These are phyloP conservation scores for Rostratula benghalensis DNA, from an alignment of 2,113 vertebrate genomes.

Conservation along the genomic window DNA sequence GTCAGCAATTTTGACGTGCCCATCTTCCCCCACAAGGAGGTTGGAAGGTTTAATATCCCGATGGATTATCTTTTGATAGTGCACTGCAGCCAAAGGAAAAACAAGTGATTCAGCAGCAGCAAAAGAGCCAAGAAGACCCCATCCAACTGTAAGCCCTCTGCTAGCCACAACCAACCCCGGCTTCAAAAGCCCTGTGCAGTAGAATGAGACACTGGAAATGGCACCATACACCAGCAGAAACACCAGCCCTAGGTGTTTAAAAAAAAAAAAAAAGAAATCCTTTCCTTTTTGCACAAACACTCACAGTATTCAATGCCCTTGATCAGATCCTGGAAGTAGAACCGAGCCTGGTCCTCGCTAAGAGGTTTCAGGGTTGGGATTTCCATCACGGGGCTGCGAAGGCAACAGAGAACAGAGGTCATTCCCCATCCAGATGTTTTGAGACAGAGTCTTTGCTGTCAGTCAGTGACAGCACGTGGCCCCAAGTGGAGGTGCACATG, in stretches of 20 bases:
- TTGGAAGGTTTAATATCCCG: slow-evolving; percentile 97
- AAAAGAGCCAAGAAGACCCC: rapidly evolving
- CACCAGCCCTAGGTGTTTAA: neutral
- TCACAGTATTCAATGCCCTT: slow-evolving; percentile 97
- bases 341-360: slow-evolving; percentile 92
- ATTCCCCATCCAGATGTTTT: neutral
- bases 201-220: neutral
- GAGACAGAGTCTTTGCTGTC: neutral
- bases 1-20: slow-evolving; percentile 95
- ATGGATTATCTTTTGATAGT: slow-evolving; percentile 99
- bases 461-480: neutral
- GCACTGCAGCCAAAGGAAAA: slow-evolving; percentile 76
- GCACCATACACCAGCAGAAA: neutral
- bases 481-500: neutral
- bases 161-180: neutral
- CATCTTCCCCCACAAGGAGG: slow-evolving; percentile 92
- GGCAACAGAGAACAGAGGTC: neutral
- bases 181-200: neutral
- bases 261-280: neutral
- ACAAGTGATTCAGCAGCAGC: neutral
- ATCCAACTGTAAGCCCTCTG: neutral
- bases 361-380: slow-evolving; percentile 92
- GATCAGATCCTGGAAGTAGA: slow-evolving; percentile 97
- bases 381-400: slow-evolving; percentile 93
- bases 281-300: neutral